These are phyloP conservation scores for Amphipyra tragopoginis DNA, from an alignment of 2,888 invertebrate genomes.

Conservation along the genomic window DNA sequence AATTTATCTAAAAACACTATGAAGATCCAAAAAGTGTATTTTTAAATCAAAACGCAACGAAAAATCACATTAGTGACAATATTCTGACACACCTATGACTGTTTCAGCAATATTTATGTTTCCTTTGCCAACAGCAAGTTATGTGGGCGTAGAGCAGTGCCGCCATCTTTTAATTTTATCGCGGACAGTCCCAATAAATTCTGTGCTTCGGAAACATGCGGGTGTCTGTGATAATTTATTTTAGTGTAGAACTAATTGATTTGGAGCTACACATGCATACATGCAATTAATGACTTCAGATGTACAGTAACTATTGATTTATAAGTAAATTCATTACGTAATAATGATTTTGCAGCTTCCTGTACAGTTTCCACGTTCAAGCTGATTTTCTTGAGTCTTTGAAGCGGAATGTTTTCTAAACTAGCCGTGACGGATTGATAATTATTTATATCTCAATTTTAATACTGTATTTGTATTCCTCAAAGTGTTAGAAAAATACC, in stretches of 20 bases:
- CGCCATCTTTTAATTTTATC: slow-evolving; percentile 56
- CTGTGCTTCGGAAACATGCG: slow-evolving; percentile 24
- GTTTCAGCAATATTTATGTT: slow-evolving; percentile 81
- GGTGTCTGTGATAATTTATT: slow-evolving; percentile 28
- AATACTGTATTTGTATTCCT: too few relatives aligned
- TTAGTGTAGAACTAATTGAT: background rate
- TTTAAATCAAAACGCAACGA: slow-evolving; percentile 42
- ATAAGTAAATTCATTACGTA: too few relatives aligned
- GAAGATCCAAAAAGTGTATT: slow-evolving; percentile 30
- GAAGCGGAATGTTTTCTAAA: background rate
- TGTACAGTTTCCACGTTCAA: background rate
- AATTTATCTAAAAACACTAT: background rate
- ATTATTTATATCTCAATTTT: too few relatives aligned
- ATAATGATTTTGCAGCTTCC: background rate
- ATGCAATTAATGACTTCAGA: too few relatives aligned
- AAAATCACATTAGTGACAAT: slow-evolving; percentile 64
- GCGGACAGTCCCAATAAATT: slow-evolving; percentile 52
- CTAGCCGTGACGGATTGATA: too few relatives aligned
- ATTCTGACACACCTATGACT: slow-evolving; percentile 75
- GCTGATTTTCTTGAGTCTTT: background rate
- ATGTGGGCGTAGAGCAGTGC: slow-evolving; percentile 66
- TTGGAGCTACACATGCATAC: too few relatives aligned
- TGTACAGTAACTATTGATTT: too few relatives aligned
- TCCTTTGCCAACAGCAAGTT: slow-evolving; percentile 73
- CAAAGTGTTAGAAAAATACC: too few relatives aligned